Base-by-base conservation (phyloP, 2,888 invertebrate genomes). In the Octonoba sinensis region DNA sequence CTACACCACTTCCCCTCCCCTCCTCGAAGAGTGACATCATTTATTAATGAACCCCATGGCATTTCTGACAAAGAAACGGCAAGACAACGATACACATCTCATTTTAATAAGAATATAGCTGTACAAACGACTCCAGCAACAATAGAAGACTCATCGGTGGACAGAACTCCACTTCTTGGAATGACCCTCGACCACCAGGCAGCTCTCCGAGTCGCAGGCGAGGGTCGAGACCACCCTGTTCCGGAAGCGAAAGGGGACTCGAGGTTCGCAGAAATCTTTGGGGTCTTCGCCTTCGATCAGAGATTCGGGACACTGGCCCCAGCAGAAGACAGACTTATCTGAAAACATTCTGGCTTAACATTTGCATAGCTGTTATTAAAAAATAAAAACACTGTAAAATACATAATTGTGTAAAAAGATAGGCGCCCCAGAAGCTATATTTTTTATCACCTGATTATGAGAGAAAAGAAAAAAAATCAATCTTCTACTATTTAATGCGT, bases 301-400 rank as follows among this genome's bases (percentile, higher is more conserved):
- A 57, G 49, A 65, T n/a, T 20, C 51, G 22, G 81, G 81, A 57
- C 74, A 74, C 64, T 57, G 70, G 57, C 81, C 81, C 74, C 81
- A 81, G 46, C 74, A 74, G 49, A 49, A 44, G 11, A 81, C 47
- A 16, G 36, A 24, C 36, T 81, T 70, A 65, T 81, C 71, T 71
- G 62, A 36, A 62, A 57, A 15, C 20, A 22, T 6, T 11, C 18
- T 3, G 12, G 54, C n/a, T 54, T 18, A 12, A 54, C 4, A 54
- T 18, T 54, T 11, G 18, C 12, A 18, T 18, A 16, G 12, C 4
- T 18, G 16, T 54, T 16, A 54, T 18, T 6, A 4, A 54, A 54
- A 54, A 16, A 3, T 59, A 22, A 59, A 20, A 20, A 20, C 15
- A 24, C 16, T 57, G 8, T 20, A 22, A 15, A 20, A 3, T 2